These are phyloP conservation scores for Furcifer pardalis DNA, from an alignment of 2,797 vertebrate species.

Conservation along the genomic window DNA sequence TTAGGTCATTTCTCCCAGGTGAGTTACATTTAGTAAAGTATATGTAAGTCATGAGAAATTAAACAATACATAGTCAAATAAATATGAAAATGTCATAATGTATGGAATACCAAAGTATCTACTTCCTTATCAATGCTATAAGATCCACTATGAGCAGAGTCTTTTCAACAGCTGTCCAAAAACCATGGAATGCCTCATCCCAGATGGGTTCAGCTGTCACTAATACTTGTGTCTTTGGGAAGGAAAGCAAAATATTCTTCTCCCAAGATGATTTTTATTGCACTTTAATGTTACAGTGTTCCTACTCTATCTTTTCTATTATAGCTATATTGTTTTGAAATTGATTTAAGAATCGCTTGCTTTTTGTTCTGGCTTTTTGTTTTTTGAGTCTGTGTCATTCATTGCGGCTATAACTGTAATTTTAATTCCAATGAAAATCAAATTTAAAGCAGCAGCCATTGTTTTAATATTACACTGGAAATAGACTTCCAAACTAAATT, in stretches of 20 bases:
- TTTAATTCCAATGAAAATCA: too few relatives aligned
- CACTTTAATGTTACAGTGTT: neutral
- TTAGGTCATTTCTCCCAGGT: too few relatives aligned
- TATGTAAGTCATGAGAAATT: too few relatives aligned
- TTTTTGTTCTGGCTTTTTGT: neutral
- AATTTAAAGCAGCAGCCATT: too few relatives aligned
- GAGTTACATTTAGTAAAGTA: neutral
- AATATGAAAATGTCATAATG: too few relatives aligned
- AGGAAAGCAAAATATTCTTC: neutral
- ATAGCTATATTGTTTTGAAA: too few relatives aligned
- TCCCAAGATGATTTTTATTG: neutral
- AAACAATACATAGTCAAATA: too few relatives aligned
- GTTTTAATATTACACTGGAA: too few relatives aligned
- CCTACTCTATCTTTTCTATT: neutral
- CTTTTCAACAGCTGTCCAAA: neutral
- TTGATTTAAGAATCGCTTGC: neutral
- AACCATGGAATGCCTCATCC: neutral
- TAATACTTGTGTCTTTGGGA: neutral
- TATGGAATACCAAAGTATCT: too few relatives aligned
- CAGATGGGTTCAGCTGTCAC: neutral
- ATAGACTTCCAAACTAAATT: too few relatives aligned
- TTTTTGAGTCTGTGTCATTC: neutral
- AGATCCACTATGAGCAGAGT: neutral
- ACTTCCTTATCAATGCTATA: neutral
- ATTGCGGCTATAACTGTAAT: too few relatives aligned